Percentiles rank a stretch among this genome's conserved stretches.
Conservation (phyloP, 2,113 vertebrate genomes). For the Oriolus oriolus region DNA sequence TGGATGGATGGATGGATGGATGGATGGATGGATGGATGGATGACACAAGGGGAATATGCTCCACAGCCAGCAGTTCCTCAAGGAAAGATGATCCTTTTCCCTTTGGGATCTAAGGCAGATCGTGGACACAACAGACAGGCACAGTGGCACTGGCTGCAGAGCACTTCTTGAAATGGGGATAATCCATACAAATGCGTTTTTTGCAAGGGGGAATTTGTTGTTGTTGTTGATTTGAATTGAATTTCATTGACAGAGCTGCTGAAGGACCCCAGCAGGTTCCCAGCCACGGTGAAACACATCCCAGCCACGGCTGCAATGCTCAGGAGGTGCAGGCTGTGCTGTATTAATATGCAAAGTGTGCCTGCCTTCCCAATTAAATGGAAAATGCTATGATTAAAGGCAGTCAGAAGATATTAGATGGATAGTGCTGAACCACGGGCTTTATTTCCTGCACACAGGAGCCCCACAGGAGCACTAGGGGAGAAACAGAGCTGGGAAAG, state of each 20-base stretch:
- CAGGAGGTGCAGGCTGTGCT: conserved; percentile 9
- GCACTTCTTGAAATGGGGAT: background rate
- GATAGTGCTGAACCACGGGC: conserved; percentile 45
- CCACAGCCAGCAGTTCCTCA: background rate
- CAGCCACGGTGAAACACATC: background rate
- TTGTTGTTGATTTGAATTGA: background rate
- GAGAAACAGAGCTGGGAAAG: background rate
- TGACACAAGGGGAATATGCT: background rate
- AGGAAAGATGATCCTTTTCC: background rate
- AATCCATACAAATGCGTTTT: background rate
- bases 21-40: background rate
- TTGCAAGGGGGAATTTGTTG: background rate
- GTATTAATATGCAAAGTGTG: conserved; percentile 65
- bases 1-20: background rate
- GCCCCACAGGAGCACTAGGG: conserved; percentile 42
- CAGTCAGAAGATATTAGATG: conserved; percentile 59
- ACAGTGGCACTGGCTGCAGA: background rate
- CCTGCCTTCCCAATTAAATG: conserved; percentile 70
- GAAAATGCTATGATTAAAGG: conserved; percentile 68
- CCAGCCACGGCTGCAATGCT: background rate
- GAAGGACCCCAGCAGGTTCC: background rate
- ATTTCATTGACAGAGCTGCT: background rate
- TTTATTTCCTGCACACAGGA: conserved; percentile 26
- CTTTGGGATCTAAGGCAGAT: background rate
- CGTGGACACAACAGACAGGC: background rate